Conservation (phyloP, 2,888 invertebrate species). For the Melolontha melolontha region DNA sequence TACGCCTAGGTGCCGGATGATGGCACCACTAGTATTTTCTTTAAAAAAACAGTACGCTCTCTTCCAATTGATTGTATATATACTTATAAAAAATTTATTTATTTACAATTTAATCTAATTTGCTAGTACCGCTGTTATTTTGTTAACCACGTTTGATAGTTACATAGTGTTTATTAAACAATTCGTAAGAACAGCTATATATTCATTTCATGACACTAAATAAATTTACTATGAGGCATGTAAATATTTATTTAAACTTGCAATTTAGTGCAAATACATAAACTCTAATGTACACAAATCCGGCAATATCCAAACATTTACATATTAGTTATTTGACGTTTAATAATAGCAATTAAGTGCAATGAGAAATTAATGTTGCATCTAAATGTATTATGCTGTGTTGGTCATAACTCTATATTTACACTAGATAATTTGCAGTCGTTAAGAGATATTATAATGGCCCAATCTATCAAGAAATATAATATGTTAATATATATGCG, state of each 20-base stretch:
- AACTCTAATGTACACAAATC: neutral
- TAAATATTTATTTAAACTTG: conserved; percentile 10
- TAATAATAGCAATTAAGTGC: neutral
- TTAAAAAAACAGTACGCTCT: too few species aligned
- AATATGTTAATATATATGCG: conserved; percentile 4
- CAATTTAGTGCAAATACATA: conserved; percentile 20
- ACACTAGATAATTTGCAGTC: neutral
- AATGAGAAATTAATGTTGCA: too few species aligned
- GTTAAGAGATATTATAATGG: neutral
- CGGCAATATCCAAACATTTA: conserved; percentile 4
- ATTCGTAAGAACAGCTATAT: neutral
- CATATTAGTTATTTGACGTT: conserved; percentile 13
- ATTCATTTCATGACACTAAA: neutral
- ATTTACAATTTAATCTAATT: too few species aligned
- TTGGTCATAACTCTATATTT: neutral
- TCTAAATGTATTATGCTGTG: neutral
- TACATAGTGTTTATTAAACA: too few species aligned
- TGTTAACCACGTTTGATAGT: too few species aligned
- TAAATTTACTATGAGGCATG: neutral
- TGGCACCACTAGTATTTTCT: too few species aligned
- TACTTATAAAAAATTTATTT: too few species aligned
- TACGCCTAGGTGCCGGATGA: too few species aligned
- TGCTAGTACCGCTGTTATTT: too few species aligned
- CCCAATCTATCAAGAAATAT: conserved; percentile 6
- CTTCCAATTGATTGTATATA: too few species aligned